Evolutionary conservation across 2,113 vertebrate species (phyloP), one percentile per base, ranked within the genome.

Genomic region (Microcebus ravelobensis): DNA sequence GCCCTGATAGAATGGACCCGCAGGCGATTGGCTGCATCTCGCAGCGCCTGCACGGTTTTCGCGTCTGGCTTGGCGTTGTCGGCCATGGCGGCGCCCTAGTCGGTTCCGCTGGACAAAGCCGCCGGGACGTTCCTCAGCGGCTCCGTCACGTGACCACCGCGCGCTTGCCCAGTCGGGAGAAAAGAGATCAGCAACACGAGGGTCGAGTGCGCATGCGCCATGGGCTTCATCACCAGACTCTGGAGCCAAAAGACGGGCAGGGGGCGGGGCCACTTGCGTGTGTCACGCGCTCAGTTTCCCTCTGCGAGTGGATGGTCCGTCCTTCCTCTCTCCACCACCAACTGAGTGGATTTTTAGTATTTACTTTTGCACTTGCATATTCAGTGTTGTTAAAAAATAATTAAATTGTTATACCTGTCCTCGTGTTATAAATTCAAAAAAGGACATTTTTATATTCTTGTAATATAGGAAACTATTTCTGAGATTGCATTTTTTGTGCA

Each of bases 1-100:
- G 99, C 99, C 73, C 98, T 98, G 97, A 99, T 98, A 67, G 99
- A 99, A 87, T 98, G 95, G 96, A 99, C 98, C 85, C 99, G 94
- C 27, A 99, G 98, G 96, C 99, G 99, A 89, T 99, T 99, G 34
- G 99, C 99, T 14, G 93, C 9, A 80, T 99, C 99, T 85, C 97
- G 98, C 61, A 99, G 98, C n/a, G 95, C 98, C 98, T 99, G 99
- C 84, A 99, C 94, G 0, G 98, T 98, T 92, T 98, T 98, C 9
- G 98, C 98, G 3, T 99, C 98, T 3, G 98, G 99, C 57, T 98
- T 98, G 61, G 98, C 97, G 80, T 98, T 98, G 76, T 84, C 98
- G 1, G 98, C 95, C 98, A 99, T 34, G 29, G 29, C 13, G 5
- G 50, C 5, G 0, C 12, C 14, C 18, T 10, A 4, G 10, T 13